Conservation (phyloP, 2,797 vertebrate genomes). For the Synanceia verrucosa region DNA sequence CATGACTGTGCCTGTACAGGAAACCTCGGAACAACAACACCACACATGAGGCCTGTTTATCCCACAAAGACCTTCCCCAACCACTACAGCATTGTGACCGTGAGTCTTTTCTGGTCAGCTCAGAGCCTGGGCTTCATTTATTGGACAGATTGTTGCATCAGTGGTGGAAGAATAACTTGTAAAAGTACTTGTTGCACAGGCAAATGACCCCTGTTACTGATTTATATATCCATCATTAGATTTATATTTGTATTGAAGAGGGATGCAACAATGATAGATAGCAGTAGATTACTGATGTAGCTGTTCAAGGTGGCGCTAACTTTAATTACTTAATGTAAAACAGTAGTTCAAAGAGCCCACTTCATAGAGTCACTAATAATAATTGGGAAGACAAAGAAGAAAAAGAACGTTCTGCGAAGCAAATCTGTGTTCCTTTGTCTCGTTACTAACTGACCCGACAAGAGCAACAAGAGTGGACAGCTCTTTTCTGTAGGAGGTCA, state of each 20-base stretch:
- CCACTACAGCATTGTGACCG: conserved; percentile 96
- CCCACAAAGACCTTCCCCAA: conserved; percentile 99
- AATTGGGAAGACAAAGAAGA: too few relatives aligned
- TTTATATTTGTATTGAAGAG: background rate
- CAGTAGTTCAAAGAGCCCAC: too few relatives aligned
- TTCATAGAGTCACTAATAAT: too few relatives aligned
- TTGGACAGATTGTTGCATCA: background rate
- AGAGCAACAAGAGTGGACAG: too few relatives aligned
- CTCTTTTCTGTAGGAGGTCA: too few relatives aligned
- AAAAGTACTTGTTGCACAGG: background rate
- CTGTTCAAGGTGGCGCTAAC: background rate
- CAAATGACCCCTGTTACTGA: background rate
- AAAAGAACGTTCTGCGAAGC: too few relatives aligned
- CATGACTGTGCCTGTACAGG: conserved; percentile 77
- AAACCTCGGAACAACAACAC: conserved; percentile 86
- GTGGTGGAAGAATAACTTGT: background rate
- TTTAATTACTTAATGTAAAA: too few relatives aligned
- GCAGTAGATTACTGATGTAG: background rate
- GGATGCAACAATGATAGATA: too few relatives aligned
- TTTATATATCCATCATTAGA: background rate
- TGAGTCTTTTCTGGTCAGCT: conserved; percentile 77
- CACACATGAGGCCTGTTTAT: conserved; percentile 90
- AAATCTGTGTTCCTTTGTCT: too few relatives aligned
- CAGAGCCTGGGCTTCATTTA: conserved; percentile 6
- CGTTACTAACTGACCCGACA: too few relatives aligned